Percentiles rank a stretch among this genome's conserved stretches.
Evolutionary conservation across 2,888 invertebrate species (phyloP).

Genomic region (Diaperis boleti): DNA sequence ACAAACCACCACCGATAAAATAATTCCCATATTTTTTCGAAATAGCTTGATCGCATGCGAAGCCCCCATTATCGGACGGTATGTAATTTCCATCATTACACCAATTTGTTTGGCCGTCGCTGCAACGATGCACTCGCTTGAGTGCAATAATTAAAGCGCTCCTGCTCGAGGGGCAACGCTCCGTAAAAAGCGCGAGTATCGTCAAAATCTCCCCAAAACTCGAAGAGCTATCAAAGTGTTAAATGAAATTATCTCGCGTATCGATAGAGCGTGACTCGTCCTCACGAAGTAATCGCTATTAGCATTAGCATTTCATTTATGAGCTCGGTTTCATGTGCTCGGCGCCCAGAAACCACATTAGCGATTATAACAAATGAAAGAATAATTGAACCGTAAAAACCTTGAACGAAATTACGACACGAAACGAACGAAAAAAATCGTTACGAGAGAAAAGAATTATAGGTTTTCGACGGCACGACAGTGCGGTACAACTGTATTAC

Average conservation of each 20-base stretch:
- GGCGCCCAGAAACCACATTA: conserved; percentile 27
- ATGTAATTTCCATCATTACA: background rate
- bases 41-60: background rate
- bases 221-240: conserved; percentile 26
- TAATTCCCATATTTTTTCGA: background rate
- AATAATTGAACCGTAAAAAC: conserved; percentile 37
- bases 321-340: conserved; percentile 9
- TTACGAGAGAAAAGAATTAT: conserved; percentile 31
- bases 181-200: too few species aligned
- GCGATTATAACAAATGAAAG: conserved; percentile 34
- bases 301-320: conserved; percentile 27
- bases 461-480: conserved; percentile 28
- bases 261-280: conserved; percentile 15
- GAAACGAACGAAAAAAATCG: conserved; percentile 18
- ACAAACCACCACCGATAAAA: background rate
- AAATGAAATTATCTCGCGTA: conserved; percentile 26
- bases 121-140: conserved; percentile 6
- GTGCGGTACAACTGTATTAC: conserved; percentile 30
- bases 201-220: too few species aligned
- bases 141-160: background rate
- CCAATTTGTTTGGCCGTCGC: background rate
- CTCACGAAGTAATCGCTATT: conserved; percentile 23
- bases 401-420: conserved; percentile 36
- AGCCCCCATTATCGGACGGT: background rate
- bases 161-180: too few species aligned